Percentiles rank a stretch among this genome's conserved stretches.
Conservation (phyloP, 2,888 invertebrate species). For the Netelia virgata region DNA sequence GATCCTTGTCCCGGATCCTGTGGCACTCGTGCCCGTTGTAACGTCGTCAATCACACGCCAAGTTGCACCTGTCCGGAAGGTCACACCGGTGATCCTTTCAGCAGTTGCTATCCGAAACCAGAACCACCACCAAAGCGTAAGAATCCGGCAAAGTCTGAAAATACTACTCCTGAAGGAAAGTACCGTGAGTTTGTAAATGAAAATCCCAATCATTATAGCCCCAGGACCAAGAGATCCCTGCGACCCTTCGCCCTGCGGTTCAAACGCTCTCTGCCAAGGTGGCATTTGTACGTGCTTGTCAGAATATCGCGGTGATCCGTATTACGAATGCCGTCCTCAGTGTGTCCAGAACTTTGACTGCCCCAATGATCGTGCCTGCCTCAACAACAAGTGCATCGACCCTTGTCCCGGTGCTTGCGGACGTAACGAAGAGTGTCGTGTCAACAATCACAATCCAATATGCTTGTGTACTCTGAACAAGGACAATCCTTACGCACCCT, state of each 20-base stretch:
- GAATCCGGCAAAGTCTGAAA: constrained; percentile 61
- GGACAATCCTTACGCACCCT: constrained; percentile 87
- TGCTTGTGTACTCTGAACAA: constrained; percentile 87
- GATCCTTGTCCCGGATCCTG: constrained; percentile 86
- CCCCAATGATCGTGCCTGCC: constrained; percentile 90
- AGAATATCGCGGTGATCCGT: constrained; percentile 84
- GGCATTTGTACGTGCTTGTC: constrained; percentile 83
- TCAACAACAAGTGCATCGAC: constrained; percentile 92
- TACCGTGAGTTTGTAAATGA: background rate
- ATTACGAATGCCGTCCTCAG: constrained; percentile 91
- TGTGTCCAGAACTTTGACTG: constrained; percentile 93
- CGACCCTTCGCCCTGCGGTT: constrained; percentile 90
- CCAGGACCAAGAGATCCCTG: constrained; percentile 87
- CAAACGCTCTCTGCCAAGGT: constrained; percentile 89
- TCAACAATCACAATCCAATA: constrained; percentile 89
- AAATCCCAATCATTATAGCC: constrained; percentile 39
- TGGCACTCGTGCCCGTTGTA: constrained; percentile 85
- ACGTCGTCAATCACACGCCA: constrained; percentile 85
- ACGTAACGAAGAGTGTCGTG: constrained; percentile 90
- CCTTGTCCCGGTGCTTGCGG: constrained; percentile 94
- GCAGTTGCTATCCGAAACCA: constrained; percentile 81
- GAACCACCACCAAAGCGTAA: constrained; percentile 83
- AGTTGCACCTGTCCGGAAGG: constrained; percentile 85
- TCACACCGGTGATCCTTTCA: constrained; percentile 86
- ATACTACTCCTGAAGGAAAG: background rate